phyloP scores from a whole-genome alignment of 2,888 invertebrate genomes.

The Sceliomorpha sp. region DNA sequence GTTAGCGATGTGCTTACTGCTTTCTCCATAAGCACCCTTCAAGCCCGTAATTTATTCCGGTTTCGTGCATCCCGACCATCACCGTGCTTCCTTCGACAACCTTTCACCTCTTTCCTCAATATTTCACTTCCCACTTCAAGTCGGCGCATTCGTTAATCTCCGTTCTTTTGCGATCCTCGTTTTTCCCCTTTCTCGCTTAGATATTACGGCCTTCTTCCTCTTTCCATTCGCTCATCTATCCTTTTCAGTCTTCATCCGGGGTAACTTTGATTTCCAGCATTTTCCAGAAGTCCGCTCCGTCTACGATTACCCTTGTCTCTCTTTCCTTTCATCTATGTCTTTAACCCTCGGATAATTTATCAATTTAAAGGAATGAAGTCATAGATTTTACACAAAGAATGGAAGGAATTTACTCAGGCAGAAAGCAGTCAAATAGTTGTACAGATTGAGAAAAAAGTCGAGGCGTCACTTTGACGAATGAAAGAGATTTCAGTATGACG shows the following conservation, averaged over 20 bases:
- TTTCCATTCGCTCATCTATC: constrained; percentile 11
- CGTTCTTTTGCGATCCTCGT: constrained; percentile 24
- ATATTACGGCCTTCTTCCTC: constrained; percentile 12
- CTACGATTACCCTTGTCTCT: constrained; percentile 38
- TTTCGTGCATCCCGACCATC: constrained; percentile 59
- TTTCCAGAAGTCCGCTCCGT: constrained; percentile 38
- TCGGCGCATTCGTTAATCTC: constrained; percentile 41
- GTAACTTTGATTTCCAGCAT: constrained; percentile 55
- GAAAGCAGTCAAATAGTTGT: constrained; percentile 32
- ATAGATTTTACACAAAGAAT: constrained; percentile 21
- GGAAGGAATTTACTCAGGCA: constrained; percentile 6
- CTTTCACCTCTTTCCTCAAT: constrained; percentile 36
- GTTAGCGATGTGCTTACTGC: constrained; percentile 40
- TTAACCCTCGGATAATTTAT: constrained; percentile 48
- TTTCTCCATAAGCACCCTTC: constrained; percentile 53
- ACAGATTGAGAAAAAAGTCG: constrained; percentile 13
- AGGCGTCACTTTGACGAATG: constrained; percentile 7
- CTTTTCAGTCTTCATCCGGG: constrained; percentile 42
- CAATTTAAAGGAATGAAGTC: constrained; percentile 49
- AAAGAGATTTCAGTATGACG: constrained; percentile 27
- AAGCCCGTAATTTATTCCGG: constrained; percentile 65
- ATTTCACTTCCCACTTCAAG: constrained; percentile 15
- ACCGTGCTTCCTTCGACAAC: constrained; percentile 40
- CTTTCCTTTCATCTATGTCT: constrained; percentile 32
- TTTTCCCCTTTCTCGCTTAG: constrained; percentile 10